Percentiles rank a stretch among this genome's conserved stretches.
These are phyloP conservation scores for Corythucha ciliata DNA, from an alignment of 2,888 invertebrate genomes.

Conservation along the genomic window DNA sequence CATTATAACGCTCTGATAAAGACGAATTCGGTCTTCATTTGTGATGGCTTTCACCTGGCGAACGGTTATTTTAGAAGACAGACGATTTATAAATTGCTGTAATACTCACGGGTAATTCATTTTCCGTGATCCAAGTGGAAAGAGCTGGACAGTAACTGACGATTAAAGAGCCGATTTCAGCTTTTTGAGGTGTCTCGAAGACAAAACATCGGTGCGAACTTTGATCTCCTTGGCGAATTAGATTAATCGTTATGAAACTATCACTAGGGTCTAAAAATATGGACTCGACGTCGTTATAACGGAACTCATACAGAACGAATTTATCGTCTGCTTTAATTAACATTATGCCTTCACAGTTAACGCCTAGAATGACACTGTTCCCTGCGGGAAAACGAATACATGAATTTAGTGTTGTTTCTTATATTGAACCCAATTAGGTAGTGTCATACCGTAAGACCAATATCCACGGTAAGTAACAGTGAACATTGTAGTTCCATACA, in stretches of 20 bases:
- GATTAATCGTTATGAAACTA: conserved; percentile 79
- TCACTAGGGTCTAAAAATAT: conserved; percentile 86
- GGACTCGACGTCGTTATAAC: conserved; percentile 82
- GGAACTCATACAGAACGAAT: conserved; percentile 80
- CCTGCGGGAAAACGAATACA: too few relatives aligned
- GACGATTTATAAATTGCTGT: not conserved
- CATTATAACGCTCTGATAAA: conserved; percentile 78
- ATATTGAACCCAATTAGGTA: too few relatives aligned
- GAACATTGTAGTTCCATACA: conserved; percentile 79
- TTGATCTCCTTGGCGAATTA: conserved; percentile 60
- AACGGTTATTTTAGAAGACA: conserved; percentile 11
- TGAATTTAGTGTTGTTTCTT: too few relatives aligned
- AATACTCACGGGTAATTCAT: conserved; percentile 51
- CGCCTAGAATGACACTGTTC: conserved; percentile 60
- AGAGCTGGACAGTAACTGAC: conserved; percentile 82
- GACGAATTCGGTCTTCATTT: conserved; percentile 74
- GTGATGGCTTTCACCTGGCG: conserved; percentile 57
- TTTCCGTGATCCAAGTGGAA: conserved; percentile 72
- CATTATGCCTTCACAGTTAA: conserved; percentile 84
- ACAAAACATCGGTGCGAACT: conserved; percentile 73
- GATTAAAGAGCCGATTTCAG: conserved; percentile 84
- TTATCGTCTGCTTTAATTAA: conserved; percentile 87
- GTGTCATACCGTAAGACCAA: conserved; percentile 77
- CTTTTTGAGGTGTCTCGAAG: conserved; percentile 80
- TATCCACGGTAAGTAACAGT: conserved; percentile 87